Evolutionary conservation across 1,140 invertebrate genomes (phyloP), one percentile per base, ranked within the genome.

Genomic region (Lethocerus indicus): DNA sequence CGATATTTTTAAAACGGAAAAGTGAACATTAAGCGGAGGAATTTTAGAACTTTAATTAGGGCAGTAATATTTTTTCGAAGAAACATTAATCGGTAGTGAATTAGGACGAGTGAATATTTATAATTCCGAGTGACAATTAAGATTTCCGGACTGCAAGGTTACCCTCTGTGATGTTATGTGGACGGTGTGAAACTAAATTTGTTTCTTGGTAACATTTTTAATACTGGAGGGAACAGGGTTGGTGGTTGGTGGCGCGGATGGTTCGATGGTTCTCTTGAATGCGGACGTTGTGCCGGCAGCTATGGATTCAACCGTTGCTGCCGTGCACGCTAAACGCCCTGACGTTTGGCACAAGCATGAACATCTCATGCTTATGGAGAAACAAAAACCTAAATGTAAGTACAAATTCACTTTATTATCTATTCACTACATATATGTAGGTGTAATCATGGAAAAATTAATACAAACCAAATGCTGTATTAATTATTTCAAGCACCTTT

Each of bases 301-400:
- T 21, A 61, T 61, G 59, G 59, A 61, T 49, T 56, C 52, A 26
- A 54, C 57, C 53, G 56, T 57, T 46, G 58, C 56, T 49, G 50
- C 57, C 27, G 57, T 55, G 53, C 55, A 57, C 48, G 24, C 55
- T 14, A 60, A 59, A 43, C 52, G 56, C 32, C 48, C 54, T 20
- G 57, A 59, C 35, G 53, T 74, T 68, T 79, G 76, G 75, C 78
- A 78, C 63, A 55, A 57, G 62, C 76, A 80, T 64, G 76, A 81
- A 66, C 75, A 78, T 62, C 71, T 78, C 63, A 75, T 78, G 71
- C 71, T 76, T 58, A 74, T 78, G 71, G 76, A 80, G 64, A 77
- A 78, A 63, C 72, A 72, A 62, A 78, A 78, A 68, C 71, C 71
- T 57, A 79, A 78, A 74, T 66, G 77, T 79, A 65, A 75, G 75